phyloP scores from a whole-genome alignment of 1,140 invertebrate genomes.

The Brachionus sp. region DNA sequence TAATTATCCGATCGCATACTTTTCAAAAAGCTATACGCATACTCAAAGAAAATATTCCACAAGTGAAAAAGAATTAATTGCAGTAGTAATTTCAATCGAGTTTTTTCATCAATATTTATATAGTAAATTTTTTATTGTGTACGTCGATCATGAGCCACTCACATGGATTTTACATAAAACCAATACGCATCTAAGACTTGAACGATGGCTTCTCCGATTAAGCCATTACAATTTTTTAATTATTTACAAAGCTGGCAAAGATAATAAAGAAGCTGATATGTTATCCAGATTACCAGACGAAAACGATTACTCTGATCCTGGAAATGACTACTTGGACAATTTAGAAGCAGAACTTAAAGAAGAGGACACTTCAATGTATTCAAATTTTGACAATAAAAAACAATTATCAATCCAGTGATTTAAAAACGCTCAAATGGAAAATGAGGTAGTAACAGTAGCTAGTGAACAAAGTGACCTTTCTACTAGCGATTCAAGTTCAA shows the following conservation, averaged over 20 bases:
- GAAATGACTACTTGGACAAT: conserved; percentile 47
- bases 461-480: too few relatives aligned
- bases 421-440: too few relatives aligned
- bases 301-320: not conserved
- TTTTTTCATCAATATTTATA: conserved; percentile 58
- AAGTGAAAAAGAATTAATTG: not conserved
- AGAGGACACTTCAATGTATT: too few relatives aligned
- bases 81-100: too few relatives aligned
- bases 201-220: not conserved
- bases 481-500: not conserved
- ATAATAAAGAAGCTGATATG: not conserved
- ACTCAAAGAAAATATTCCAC: not conserved
- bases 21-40: too few relatives aligned
- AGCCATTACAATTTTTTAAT: not conserved
- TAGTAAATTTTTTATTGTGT: conserved; percentile 57
- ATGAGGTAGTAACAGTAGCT: not conserved
- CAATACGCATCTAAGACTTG: conserved; percentile 1
- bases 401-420: too few relatives aligned
- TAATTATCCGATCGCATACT: too few relatives aligned
- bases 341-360: too few relatives aligned
- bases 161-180: conserved; percentile 51
- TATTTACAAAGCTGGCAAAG: not conserved
- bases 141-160: conserved; percentile 61
- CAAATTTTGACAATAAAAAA: too few relatives aligned
- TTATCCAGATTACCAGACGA: not conserved